phyloP scores from a whole-genome alignment of 2,113 vertebrate genomes.

The Pituophis catenifer region DNA sequence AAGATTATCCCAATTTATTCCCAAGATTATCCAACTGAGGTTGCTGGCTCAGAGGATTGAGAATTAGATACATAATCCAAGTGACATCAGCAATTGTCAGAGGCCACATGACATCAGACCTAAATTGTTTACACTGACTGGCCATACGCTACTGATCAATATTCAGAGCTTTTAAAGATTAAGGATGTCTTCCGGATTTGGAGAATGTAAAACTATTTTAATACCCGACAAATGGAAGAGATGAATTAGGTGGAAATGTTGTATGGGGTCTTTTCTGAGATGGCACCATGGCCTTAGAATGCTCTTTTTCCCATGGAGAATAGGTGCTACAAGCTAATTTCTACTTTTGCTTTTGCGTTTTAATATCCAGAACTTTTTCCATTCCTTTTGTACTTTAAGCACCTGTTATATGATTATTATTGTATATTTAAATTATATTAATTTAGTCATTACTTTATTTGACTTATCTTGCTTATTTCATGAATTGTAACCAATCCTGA shows the following conservation, averaged over 20 bases:
- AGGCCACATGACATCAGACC: background rate
- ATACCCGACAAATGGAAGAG: background rate
- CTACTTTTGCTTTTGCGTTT: background rate
- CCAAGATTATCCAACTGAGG: background rate
- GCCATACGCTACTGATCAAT: background rate
- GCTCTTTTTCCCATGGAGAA: background rate
- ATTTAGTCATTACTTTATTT: background rate
- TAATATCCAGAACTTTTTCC: background rate
- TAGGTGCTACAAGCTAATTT: background rate
- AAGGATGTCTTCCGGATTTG: background rate
- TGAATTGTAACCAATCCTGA: background rate
- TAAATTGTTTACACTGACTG: background rate
- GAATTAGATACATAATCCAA: background rate
- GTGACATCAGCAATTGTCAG: background rate
- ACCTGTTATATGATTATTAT: background rate
- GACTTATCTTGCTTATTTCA: background rate
- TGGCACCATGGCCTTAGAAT: background rate
- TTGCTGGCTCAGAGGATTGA: background rate
- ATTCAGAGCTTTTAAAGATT: background rate
- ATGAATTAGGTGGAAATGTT: background rate
- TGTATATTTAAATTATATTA: background rate
- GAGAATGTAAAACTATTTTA: background rate
- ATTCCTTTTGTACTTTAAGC: background rate
- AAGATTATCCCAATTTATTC: background rate
- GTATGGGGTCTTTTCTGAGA: background rate